Percentiles rank a stretch among this genome's conserved stretches.
These are phyloP conservation scores for Macrosteles quadrilineatus DNA, from an alignment of 1,140 invertebrate species.

Conservation along the genomic window DNA sequence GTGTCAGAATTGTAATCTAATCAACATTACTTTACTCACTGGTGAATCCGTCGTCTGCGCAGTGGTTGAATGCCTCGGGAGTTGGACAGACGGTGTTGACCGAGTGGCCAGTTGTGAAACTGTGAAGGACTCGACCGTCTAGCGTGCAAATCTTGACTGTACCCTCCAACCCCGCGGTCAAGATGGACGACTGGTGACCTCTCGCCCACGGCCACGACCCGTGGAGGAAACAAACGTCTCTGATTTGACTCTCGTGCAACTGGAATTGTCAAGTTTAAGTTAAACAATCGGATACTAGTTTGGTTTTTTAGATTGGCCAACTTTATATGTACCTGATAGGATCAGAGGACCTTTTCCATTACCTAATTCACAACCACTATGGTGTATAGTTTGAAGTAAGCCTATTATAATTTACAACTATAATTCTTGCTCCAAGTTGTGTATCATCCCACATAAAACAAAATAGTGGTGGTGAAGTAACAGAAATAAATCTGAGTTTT, in stretches of 20 bases:
- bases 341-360: too few species aligned
- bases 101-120: conserved; percentile 53
- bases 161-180: conserved; percentile 52
- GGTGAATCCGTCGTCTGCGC: conserved; percentile 52
- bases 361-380: too few species aligned
- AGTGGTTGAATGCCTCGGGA: conserved; percentile 53
- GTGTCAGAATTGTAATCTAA: too few species aligned
- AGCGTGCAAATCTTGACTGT: conserved; percentile 54
- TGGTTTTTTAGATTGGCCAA: too few species aligned
- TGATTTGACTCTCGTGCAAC: conserved; percentile 53
- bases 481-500: too few species aligned
- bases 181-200: conserved; percentile 49
- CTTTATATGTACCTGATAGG: too few species aligned
- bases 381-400: too few species aligned
- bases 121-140: conserved; percentile 53
- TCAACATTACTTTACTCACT: conserved; percentile 52
- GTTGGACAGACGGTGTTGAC: conserved; percentile 54
- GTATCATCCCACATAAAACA: too few species aligned
- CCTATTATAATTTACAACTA: too few species aligned
- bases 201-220: conserved; percentile 55
- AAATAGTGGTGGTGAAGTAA: too few species aligned
- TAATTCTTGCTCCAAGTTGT: too few species aligned
- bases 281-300: too few species aligned
- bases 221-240: conserved; percentile 54
- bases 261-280: conserved; percentile 45